Evolutionary conservation across 1,140 invertebrate species (phyloP), one percentile per base, ranked within the genome.

Genomic region (Apolygus lucorum): DNA sequence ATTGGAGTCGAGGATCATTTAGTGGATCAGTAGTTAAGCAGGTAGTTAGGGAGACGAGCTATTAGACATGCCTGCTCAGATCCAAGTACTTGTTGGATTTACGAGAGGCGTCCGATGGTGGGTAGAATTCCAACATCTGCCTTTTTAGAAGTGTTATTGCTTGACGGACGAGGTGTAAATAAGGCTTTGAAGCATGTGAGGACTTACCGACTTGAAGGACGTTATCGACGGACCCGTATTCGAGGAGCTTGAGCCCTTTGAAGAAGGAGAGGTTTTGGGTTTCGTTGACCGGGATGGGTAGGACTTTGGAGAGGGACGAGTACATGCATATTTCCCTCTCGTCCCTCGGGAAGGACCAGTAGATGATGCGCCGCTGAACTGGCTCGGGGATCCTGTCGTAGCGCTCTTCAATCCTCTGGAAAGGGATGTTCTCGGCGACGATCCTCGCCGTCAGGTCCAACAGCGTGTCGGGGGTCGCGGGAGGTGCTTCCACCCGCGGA

Each of bases 321-420:
- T 93, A 93, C 89, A 93, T 92, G 78, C 88, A 90, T 78, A 93
- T 92, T 81, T 92, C 90, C 75, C 87, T 82, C 79, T 93, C 90
- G 79, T 92, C 88, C 74, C 91, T 80, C 71, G 91, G 91, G 79
- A 93, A 93, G 68, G 90, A 91, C 90, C 90, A 92, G 82, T 87
- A 93, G 76, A 93, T 90, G 77, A 93, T 90, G 77, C 90, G 84
- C 70, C 89, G 84, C 79, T 93, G 91, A 75, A 93, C 91, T 70
- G 90, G 90, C 80, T 93, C 91, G 52, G 91, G 91, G 77, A 93
- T 92, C 73, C 90, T 85, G 76, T 90, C 88, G 79, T 90, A 92
- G 72, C 88, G 84, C 79, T 93, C 90, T 81, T 93, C 90, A 78
- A 93, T 90, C 73, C 87, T 83, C 80, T 92, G 90, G 81, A 93